A percentile compares a stretch with the other conserved stretches of the same genome.
phyloP scores from a whole-genome alignment of 2,888 invertebrate species.

The Temnothorax unifasciatus region DNA sequence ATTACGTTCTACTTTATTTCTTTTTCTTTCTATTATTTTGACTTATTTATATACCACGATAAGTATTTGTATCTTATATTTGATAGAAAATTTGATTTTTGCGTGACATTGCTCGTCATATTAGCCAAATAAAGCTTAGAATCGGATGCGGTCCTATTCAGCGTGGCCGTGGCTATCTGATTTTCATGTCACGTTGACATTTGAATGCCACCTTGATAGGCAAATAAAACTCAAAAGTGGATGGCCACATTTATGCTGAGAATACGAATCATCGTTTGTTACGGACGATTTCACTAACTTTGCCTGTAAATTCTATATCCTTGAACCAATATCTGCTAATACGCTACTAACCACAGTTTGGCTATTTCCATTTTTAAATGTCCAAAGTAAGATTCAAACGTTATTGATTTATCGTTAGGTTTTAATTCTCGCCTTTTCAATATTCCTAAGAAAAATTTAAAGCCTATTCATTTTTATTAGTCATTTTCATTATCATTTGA shows the following conservation, averaged over 20 bases:
- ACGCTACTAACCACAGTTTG: neutral
- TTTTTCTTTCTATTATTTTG: neutral
- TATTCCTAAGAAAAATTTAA: neutral
- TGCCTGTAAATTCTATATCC: neutral
- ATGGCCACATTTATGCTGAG: neutral
- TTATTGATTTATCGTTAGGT: neutral
- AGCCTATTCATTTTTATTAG: neutral
- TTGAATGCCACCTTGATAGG: constrained; percentile 36
- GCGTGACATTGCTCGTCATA: neutral
- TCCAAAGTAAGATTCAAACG: neutral
- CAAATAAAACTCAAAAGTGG: constrained; percentile 21
- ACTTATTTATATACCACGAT: neutral
- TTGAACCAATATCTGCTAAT: neutral
- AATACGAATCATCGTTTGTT: constrained; percentile 1
- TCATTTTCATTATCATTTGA: neutral
- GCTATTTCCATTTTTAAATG: neutral
- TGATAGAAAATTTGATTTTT: neutral
- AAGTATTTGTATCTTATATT: neutral
- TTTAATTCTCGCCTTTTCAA: neutral
- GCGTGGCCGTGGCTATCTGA: constrained; percentile 12
- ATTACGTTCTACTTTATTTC: neutral
- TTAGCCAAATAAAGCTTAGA: constrained; percentile 33
- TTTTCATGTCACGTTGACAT: constrained; percentile 49
- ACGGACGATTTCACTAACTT: neutral
- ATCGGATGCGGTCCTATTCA: neutral